Base-by-base conservation (phyloP, 1,140 invertebrate species). In the Drosophila novamexicana region DNA sequence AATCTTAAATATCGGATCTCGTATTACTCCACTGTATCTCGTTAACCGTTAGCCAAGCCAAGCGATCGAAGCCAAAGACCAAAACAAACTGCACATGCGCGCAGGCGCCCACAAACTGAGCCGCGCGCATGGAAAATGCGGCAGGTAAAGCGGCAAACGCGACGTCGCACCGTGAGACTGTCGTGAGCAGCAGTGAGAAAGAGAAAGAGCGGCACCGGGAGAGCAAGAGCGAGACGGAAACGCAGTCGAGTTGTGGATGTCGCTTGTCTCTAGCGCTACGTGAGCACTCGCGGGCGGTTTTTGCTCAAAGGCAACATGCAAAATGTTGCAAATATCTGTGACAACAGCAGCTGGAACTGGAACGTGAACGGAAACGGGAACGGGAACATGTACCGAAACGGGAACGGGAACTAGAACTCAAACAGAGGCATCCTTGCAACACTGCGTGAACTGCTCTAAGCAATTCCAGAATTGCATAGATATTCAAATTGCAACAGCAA, bases 91-190 rank as follows among this genome's bases (percentile, higher is more conserved):
- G 84, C 84, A 89, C 84, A 81, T 89, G 84, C 84, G 84, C 84
- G 78, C 75, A 90, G 70, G 84, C 84, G 84, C 85, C 81, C 85
- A 81, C 84, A 74, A 89, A 89, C 84, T 90, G 78, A 89, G 62
- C 29, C 70, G 66, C 77, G 81, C 47, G 50, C 65, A 53, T 68
- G 70, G 68, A 81, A 89, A 84, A 71, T 84, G 81, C 62, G 74
- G 65, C 85, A 88, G 79, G 83, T 83, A 88, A 86, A 57, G 65
- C 64, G 47, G 16, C 54, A 37, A 57, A 39, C 22, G 52, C 49
- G 49, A 52, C 39, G 47, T 16, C 70, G 56, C 70, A 56, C 39
- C 50, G 67, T 50, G 32, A 44, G 39, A 68, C 16, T 32, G 56
- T 2, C n/a, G 40, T 10, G 22, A 12, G 16, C 34, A 50, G 29